Base-by-base conservation (phyloP, 2,113 vertebrate genomes). In the Atractosteus spatula region DNA sequence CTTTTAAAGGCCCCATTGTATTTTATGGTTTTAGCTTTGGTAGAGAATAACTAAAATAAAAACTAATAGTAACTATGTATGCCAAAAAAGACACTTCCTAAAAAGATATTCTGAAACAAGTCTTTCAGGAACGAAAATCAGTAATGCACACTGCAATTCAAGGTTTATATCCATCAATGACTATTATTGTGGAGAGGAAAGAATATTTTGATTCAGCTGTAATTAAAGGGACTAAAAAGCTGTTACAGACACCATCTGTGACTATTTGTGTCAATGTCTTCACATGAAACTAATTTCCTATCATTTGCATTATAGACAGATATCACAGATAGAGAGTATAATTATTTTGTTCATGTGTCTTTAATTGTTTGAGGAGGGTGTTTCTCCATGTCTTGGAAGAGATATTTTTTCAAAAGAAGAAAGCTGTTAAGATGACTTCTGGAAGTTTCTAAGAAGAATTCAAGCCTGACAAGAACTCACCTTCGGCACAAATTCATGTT, bases 401-500 rank as follows among this genome's bases (percentile, higher is more conserved):
- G 29, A 29, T 29, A 29, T 29, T 29, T 29, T 29, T 29, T 29
- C 1, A 62, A 16, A 14, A 62, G 14, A 62, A 62, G 7, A 62
- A 16, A 62, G 4, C 13, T 16, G 14, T 29, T 29, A 29, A 29
- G 29, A 29, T 29, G 29, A 29, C 29, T 29, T 63, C 61, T 42
- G 0, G 55, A 68, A 62, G 70, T 77, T 41, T 6, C 64, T 29
- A 70, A 68, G 42, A 71, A 41, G 66, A 71, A 70, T 71, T 78
- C 51, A 74, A 43, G 78, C 61, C 16, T 74, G 76, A 80, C 62
- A 79, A 79, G 81, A 66, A 73, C 71, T 71, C 62, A 80, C 84
- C 82, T 59, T 62, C 67, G 81, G 81, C 82, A 70, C 70, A 47
- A 66, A 67, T 87, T 82, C 75, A 77, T 85, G 69, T 80, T 86